Conservation (phyloP, 2,113 vertebrate species). For the Apteryx owenii region DNA sequence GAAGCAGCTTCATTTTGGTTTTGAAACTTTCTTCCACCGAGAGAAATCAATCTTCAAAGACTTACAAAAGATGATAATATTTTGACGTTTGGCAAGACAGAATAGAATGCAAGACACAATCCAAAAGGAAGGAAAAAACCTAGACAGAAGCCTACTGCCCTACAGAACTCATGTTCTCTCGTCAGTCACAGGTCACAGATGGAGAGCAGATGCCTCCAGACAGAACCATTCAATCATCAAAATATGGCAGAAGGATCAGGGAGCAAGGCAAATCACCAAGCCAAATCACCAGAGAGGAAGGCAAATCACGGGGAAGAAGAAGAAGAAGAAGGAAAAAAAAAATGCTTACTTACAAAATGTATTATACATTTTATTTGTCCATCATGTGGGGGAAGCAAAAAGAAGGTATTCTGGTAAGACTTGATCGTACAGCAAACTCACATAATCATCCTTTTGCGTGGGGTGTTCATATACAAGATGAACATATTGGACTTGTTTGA, state of each 20-base stretch:
- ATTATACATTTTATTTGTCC: background rate
- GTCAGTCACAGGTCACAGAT: background rate
- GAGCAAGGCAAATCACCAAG: background rate
- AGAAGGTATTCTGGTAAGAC: constrained; percentile 13
- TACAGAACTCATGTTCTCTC: background rate
- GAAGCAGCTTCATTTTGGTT: background rate
- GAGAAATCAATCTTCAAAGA: background rate
- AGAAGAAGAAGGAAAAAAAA: background rate
- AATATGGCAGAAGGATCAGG: background rate
- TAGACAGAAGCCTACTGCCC: background rate
- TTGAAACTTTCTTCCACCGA: background rate
- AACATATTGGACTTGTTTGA: constrained; percentile 20
- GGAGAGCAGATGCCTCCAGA: constrained; percentile 18
- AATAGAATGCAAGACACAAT: background rate
- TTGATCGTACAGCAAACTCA: background rate
- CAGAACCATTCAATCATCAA: background rate
- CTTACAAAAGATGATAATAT: background rate
- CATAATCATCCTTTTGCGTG: background rate
- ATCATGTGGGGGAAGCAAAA: background rate
- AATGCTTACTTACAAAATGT: background rate
- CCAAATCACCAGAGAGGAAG: background rate
- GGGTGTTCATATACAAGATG: background rate
- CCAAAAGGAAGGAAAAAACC: background rate
- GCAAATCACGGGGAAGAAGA: background rate
- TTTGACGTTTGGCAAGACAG: background rate